A percentile compares a stretch with the other conserved stretches of the same genome.
Evolutionary conservation across 2,797 vertebrate species (phyloP).

Genomic region (Semaprochilodus insignis): DNA sequence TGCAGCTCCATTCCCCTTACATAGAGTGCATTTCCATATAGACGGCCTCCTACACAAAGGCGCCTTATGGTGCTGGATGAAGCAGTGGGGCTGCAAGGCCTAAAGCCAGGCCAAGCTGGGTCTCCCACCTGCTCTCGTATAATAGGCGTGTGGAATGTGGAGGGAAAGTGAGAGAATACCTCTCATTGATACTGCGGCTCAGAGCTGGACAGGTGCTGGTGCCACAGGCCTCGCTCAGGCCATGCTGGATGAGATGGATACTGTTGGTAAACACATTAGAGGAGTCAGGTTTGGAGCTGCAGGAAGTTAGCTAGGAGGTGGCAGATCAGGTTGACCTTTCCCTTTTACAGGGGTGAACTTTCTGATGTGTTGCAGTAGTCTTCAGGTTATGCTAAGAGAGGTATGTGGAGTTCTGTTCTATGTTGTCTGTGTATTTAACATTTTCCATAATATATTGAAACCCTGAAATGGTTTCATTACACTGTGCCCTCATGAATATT

Average conservation of each 20-base stretch:
- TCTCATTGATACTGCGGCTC: conserved; percentile 59
- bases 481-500: no score
- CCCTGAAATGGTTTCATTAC: no score
- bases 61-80: conserved; percentile 24
- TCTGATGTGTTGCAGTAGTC: not conserved
- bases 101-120: conserved; percentile 38
- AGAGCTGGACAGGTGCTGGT: conserved; percentile 61
- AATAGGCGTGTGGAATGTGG: conserved; percentile 63
- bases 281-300: conserved; percentile 13
- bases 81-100: conserved; percentile 17
- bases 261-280: conserved; percentile 53
- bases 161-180: conserved; percentile 64
- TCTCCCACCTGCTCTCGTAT: conserved; percentile 68
- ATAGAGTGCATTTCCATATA: conserved; percentile 36
- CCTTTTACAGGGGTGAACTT: not conserved
- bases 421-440: not conserved
- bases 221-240: not conserved
- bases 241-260: not conserved
- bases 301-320: conserved; percentile 13
- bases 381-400: not conserved
- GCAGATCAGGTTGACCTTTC: conserved; percentile 57
- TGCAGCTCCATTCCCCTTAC: not conserved
- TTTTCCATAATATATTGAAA: not conserved
- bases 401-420: not conserved
- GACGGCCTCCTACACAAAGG: conserved; percentile 30